Base-by-base conservation (phyloP, 1,140 invertebrate species). In the Drosophila mojavensis region DNA sequence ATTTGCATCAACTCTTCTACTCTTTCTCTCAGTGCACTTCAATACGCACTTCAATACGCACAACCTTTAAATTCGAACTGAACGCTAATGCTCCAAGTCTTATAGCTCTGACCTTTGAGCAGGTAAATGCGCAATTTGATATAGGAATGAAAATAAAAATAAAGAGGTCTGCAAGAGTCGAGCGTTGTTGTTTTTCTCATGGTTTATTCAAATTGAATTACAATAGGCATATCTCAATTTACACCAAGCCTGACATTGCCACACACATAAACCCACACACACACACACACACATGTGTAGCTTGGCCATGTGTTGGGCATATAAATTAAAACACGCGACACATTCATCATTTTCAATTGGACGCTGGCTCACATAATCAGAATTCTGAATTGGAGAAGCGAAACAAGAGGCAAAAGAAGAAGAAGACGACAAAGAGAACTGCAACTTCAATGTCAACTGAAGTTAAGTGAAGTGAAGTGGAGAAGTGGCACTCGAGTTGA, bases 261-360 rank as follows among this genome's bases (percentile, higher is more conserved):
- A 75, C 75, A 78, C 56, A 75, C 56, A 66, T n/a, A 26, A 7
- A 28, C 48, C 26, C 48, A 50, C 48, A 11, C 24, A 50, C 50
- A 51, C 24, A n/a, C 48, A 51, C 48, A 50, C 20, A 50, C 24
- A 62, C 15, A 62, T 20, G 24, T 4, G 15, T 15, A 39, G 9
- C 30, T 54, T 58, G 53, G 33, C 61, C 73, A 71, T 71, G 74
- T 66, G 69, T 43, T 53, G 64, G 59, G 70, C 47, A 55, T 59
- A 69, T 64, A 72, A 81, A 85, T 85, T 86, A 78, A 86, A 79
- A 67, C 68, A 81, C 79, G 67, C 79, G 11, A 81, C 65, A 75
- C 75, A 85, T 88, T 88, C 83, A 82, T 88, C 79, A 79, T 82
- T 67, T 50, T 76, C 79, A 88, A 88, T 79, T 86, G 79, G 79